Percentiles rank a stretch among this genome's conserved stretches.
These are phyloP conservation scores for Elachura formosa DNA, from an alignment of 2,113 vertebrate genomes.

Conservation along the genomic window DNA sequence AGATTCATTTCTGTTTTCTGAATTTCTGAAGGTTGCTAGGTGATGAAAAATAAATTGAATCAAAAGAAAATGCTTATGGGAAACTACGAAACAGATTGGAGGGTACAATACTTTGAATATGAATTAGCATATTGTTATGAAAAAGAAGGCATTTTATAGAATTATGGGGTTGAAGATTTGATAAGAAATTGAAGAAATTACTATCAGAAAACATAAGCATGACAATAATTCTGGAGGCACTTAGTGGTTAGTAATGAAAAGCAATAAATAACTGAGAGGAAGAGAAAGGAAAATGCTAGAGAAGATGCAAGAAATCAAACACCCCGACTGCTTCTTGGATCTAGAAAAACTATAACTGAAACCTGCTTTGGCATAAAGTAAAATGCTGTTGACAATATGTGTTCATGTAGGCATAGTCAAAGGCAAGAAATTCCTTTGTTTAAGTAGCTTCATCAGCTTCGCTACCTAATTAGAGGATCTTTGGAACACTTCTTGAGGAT, in stretches of 20 bases:
- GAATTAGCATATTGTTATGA: slow-evolving; percentile 25
- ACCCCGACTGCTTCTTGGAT: neutral
- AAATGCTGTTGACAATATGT: neutral
- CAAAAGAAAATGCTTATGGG: slow-evolving; percentile 4
- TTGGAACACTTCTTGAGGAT: neutral
- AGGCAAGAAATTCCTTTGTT: neutral
- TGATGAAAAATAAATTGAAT: slow-evolving; percentile 40
- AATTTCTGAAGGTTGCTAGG: slow-evolving; percentile 34
- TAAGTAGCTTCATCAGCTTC: neutral
- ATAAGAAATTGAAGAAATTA: slow-evolving; percentile 10
- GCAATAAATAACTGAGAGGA: neutral
- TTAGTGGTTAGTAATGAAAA: neutral
- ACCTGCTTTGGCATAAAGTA: neutral
- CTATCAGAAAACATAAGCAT: neutral
- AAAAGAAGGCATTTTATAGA: neutral
- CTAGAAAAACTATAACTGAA: neutral
- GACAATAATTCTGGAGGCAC: slow-evolving; percentile 2
- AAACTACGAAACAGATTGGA: neutral
- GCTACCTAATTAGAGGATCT: neutral
- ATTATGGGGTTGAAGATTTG: neutral
- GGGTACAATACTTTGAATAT: neutral
- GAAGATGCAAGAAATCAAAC: neutral
- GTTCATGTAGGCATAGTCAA: neutral
- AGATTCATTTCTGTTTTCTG: neutral
- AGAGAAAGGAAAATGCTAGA: neutral